Percentiles rank a stretch among this genome's conserved stretches.
Conservation (phyloP, 1,140 invertebrate genomes). For the Eufriesea mexicana region DNA sequence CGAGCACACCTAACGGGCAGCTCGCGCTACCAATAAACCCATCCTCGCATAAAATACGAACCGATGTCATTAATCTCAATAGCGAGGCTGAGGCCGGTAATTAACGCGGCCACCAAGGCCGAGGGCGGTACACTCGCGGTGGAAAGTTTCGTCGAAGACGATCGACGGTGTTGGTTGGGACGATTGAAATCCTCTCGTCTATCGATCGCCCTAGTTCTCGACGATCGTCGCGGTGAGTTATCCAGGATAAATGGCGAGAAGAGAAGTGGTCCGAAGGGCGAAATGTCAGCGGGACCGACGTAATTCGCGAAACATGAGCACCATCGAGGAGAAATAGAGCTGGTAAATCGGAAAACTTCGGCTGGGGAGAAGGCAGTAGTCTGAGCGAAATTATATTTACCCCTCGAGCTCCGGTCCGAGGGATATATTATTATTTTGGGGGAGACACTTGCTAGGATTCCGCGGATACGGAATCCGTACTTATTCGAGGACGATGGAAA, state of each 20-base stretch:
- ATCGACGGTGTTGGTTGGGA: not conserved
- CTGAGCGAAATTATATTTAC: slow-evolving; percentile 49
- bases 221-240: not conserved
- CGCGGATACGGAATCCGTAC: slow-evolving; percentile 10
- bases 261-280: not conserved
- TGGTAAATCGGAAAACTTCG: slow-evolving; percentile 36
- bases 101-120: slow-evolving; percentile 63
- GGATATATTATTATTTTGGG: slow-evolving; percentile 45
- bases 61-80: slow-evolving; percentile 70
- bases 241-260: not conserved
- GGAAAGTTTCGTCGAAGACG: slow-evolving; percentile 27
- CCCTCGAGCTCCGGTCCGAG: not conserved
- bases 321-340: not conserved
- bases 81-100: slow-evolving; percentile 57
- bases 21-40: slow-evolving; percentile 56
- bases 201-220: too few species aligned
- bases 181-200: too few species aligned
- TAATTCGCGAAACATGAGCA: slow-evolving; percentile 13
- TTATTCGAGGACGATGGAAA: slow-evolving; percentile 20
- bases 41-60: slow-evolving; percentile 64
- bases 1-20: slow-evolving; percentile 48
- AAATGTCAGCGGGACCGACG: not conserved
- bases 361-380: not conserved
- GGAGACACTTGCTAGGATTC: slow-evolving; percentile 34
- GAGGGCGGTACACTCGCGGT: slow-evolving; percentile 42